Base-by-base conservation (phyloP, 2,888 invertebrate genomes). In the Brachyptera putata region DNA sequence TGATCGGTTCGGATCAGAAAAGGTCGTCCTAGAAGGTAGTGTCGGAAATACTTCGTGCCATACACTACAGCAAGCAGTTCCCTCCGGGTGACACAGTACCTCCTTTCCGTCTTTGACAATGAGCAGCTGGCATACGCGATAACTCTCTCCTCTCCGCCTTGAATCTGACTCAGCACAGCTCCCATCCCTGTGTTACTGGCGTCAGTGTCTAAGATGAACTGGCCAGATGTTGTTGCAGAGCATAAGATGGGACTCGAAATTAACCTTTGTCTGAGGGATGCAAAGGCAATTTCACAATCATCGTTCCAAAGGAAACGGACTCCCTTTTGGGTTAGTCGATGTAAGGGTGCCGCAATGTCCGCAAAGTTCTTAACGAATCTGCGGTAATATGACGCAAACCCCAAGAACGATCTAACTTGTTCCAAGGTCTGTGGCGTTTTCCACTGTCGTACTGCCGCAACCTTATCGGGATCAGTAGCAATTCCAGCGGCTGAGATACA, bases 121-220 rank as follows among this genome's bases (percentile, higher is more conserved):
- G n/a, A n/a, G n/a, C n/a, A n/a, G n/a, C n/a, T n/a, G n/a, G n/a
- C n/a, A n/a, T n/a, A n/a, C n/a, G n/a, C n/a, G n/a, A n/a, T n/a
- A n/a, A n/a, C n/a, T n/a, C n/a, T n/a, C n/a, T n/a, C n/a, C n/a
- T n/a, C n/a, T n/a, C n/a, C n/a, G n/a, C n/a, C n/a, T n/a, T n/a
- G n/a, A n/a, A 22, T 16, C 50, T 18, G 65, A 3, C 49, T 62
- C 1, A 65, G 41, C 1, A 65, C 64, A 7, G 62, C 61, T 2
- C 61, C 63, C 1, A 65, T 24, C 0, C 58, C 61, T 21, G 30
- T 55, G 16, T 59, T 59, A 1, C 61, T 57, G n/a, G 64, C 63
- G 56, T 65, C 63, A 14, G 36, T 37, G 5, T 16, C 22, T 1
- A 55, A 18, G 18, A 9, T 18, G 14, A 55, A 55, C 2, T 16